These are phyloP conservation scores for Fragum sueziense DNA, from an alignment of 2,888 invertebrate genomes.

Conservation along the genomic window DNA sequence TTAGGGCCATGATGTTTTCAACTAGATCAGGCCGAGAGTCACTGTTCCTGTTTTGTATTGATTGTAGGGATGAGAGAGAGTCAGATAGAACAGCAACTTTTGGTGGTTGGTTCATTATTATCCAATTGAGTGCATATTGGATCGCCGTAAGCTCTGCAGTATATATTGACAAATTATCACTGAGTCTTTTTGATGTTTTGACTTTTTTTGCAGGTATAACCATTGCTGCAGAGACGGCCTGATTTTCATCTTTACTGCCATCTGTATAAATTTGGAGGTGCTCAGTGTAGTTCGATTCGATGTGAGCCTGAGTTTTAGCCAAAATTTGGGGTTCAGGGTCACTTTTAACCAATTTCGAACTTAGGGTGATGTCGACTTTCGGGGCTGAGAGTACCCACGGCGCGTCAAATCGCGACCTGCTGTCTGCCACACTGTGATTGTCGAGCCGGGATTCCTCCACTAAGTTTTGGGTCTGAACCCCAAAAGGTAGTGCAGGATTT, in stretches of 20 bases:
- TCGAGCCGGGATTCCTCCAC: not conserved
- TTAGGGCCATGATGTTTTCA: not conserved
- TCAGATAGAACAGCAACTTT: constrained; percentile 9
- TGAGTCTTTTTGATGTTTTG: constrained; percentile 12
- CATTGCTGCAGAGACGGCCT: not conserved
- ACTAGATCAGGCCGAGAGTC: constrained; percentile 11
- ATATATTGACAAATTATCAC: constrained; percentile 1
- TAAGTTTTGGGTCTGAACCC: not conserved
- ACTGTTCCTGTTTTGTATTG: not conserved
- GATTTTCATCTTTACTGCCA: constrained; percentile 13
- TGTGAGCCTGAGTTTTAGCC: not conserved
- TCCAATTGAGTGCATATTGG: not conserved
- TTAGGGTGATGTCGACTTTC: constrained; percentile 1
- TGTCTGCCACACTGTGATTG: not conserved
- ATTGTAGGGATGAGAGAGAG: constrained; percentile 3
- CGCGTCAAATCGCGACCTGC: not conserved
- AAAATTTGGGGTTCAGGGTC: constrained; percentile 8
- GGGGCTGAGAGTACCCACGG: not conserved
- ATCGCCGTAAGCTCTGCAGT: constrained; percentile 9
- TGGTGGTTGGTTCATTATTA: not conserved
- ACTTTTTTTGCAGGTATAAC: not conserved
- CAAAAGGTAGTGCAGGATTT: not conserved
- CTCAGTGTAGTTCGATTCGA: not conserved
- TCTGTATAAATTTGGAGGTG: constrained; percentile 21
- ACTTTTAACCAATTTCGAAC: constrained; percentile 1